Percentiles rank a stretch among this genome's conserved stretches.
These are phyloP conservation scores for Alouatta palliata DNA, from an alignment of 2,113 vertebrate genomes.

Conservation along the genomic window DNA sequence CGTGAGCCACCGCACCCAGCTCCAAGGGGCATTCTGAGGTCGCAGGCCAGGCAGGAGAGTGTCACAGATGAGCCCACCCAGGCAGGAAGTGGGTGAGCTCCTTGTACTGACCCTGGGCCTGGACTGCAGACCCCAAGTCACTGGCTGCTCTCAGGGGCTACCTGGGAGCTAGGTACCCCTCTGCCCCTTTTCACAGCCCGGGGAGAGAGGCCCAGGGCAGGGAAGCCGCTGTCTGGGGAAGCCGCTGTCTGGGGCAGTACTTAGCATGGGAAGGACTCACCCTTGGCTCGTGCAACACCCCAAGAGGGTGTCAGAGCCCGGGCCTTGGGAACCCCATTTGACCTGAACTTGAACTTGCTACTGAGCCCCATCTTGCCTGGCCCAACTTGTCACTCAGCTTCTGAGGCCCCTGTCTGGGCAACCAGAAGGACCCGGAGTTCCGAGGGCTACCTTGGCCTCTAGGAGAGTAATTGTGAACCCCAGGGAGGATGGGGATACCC, in stretches of 20 bases:
- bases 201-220: background rate
- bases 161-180: background rate
- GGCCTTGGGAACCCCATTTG: background rate
- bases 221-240: background rate
- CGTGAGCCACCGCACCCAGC: background rate
- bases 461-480: background rate
- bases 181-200: background rate
- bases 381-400: background rate
- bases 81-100: background rate
- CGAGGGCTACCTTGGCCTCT: background rate
- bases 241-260: background rate
- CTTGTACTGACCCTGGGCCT: background rate
- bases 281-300: background rate
- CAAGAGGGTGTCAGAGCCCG: background rate
- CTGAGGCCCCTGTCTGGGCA: background rate
- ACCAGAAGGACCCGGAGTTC: background rate
- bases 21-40: background rate
- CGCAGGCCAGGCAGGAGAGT: background rate
- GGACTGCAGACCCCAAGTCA: rapidly evolving
- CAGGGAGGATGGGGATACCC: background rate
- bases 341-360: background rate
- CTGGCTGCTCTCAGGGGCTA: no score
- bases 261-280: no score
- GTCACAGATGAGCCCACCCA: background rate
- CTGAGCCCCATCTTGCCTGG: background rate